Evolutionary conservation across 2,888 invertebrate species (phyloP), one percentile per base, ranked within the genome.

Genomic region (Epinotia ramella): DNA sequence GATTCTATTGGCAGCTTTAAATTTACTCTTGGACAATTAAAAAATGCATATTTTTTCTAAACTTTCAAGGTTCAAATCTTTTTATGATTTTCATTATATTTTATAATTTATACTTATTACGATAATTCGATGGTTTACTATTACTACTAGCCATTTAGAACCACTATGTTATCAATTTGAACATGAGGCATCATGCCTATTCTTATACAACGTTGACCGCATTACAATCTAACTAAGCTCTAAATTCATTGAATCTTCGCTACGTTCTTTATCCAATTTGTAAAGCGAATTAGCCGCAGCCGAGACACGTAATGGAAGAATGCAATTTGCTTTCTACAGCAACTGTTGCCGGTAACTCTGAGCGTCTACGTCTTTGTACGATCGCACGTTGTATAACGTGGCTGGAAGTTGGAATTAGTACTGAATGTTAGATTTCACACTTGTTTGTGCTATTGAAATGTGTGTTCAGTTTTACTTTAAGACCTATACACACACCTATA

Each of bases 321-420:
- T 75, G 75, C 75, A 75, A 70, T 75, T 70, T 46, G 46, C 56
- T 65, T 59, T 28, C 53, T 63, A 63, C 73, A 63, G 46, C 59
- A 18, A 63, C 46, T 64, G 57, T 49, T 53, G 24, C 20, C 69
- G 59, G 20, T 16, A 33, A 20, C 59, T 46, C 64, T 44, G 18
- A 13, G 1, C 20, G 28, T 53, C 63, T 66, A 18, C 59, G 63
- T 49, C 64, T 57, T 44, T 68, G 56, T 68, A 28, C 44, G 57
- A 24, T 18, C 7, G 63, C 18, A 73, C 68, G 56, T 49, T 44
- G 57, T 68, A 59, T 64, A 59, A 64, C 28, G 16, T 63, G n/a
- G 18, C 16, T 49, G 18, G 18, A 33, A 46, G 18, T 59, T 59
- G 46, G 28, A n/a, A 20, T 40, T 33, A n/a, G 33, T 18, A 56